phyloP scores from a whole-genome alignment of 2,888 invertebrate genomes.

The Mermis nigrescens region DNA sequence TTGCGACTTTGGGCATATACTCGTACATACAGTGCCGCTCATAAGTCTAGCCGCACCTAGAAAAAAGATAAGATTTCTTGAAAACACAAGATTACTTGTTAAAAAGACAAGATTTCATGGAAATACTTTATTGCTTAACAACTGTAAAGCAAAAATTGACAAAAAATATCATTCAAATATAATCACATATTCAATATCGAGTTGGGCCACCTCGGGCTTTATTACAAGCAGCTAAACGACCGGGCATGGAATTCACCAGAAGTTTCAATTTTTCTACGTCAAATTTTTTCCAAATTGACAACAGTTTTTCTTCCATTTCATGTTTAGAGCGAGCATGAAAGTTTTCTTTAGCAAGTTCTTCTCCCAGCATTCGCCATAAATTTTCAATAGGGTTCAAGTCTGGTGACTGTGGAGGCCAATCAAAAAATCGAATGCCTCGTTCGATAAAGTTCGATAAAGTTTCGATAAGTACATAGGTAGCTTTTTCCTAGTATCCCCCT shows the following conservation, averaged over 20 bases:
- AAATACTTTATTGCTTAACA: too few relatives aligned
- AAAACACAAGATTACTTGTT: too few relatives aligned
- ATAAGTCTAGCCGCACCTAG: too few relatives aligned
- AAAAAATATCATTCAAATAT: too few relatives aligned
- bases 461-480: too few relatives aligned
- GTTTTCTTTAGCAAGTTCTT: not conserved
- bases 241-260: not conserved
- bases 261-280: not conserved
- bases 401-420: not conserved
- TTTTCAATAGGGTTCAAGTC: not conserved
- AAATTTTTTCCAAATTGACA: not conserved
- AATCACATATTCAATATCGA: not conserved
- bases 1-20: too few relatives aligned
- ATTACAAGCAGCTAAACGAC: not conserved
- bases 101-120: too few relatives aligned
- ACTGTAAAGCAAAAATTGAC: too few relatives aligned
- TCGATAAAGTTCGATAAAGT: too few relatives aligned
- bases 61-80: too few relatives aligned
- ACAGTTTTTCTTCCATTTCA: not conserved
- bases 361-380: not conserved
- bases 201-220: not conserved
- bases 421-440: not conserved
- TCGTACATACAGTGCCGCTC: too few relatives aligned
- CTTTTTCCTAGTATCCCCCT: too few relatives aligned
- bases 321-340: not conserved